Conservation (phyloP, 2,113 vertebrate genomes). For the Zosterops borbonicus region DNA sequence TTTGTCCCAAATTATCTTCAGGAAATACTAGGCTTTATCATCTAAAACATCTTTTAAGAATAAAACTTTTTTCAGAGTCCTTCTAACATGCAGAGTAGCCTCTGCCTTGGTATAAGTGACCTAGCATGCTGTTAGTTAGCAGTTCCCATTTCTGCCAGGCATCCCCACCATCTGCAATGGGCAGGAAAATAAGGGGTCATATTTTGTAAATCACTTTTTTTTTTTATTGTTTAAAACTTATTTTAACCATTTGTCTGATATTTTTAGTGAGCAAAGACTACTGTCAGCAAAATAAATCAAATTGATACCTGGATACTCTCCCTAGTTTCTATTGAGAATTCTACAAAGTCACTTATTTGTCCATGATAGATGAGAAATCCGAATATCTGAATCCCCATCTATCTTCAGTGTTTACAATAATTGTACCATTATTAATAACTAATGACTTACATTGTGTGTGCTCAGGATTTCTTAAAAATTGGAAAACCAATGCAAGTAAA, state of each 20-base stretch:
- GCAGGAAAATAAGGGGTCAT: not conserved
- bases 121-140: not conserved
- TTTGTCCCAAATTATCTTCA: not conserved
- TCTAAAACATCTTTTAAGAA: not conserved
- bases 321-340: not conserved
- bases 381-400: not conserved
- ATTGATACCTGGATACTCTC: not conserved
- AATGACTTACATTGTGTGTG: not conserved
- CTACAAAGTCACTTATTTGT: not conserved
- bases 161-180: not conserved
- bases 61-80: not conserved
- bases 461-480: not conserved
- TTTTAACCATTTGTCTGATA: not conserved
- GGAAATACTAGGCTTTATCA: not conserved
- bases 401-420: not conserved
- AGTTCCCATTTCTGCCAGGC: not conserved
- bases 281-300: not conserved
- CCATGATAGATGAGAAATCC: not conserved
- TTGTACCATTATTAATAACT: not conserved
- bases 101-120: not conserved
- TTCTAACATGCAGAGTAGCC: not conserved
- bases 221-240: not conserved
- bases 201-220: not conserved
- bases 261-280: not conserved
- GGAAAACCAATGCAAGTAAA: not conserved